Evolutionary conservation across 2,113 vertebrate genomes (phyloP), one percentile per base, ranked within the genome.

Genomic region (Cheirogaleus medius): DNA sequence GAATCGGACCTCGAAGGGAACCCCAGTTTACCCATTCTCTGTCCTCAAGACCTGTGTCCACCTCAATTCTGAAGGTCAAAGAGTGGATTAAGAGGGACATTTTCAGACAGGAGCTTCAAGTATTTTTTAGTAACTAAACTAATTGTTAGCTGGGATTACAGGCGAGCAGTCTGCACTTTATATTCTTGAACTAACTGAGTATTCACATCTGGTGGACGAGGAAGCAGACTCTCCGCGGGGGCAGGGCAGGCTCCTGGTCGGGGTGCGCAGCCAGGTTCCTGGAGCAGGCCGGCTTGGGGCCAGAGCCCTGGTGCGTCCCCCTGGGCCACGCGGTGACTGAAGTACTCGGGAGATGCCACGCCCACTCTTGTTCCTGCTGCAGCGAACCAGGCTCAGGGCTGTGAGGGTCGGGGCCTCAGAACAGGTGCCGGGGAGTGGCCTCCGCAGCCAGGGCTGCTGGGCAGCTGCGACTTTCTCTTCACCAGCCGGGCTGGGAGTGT

Each of bases 161-260:
- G 42, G 73, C 9, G 73, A 2, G 14, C 8, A 32, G 42, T 29
- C 27, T 63, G 23, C 8, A 32, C n/a, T 68, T 60, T 12, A 49
- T 8, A 2, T 76, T 68, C 42, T 85, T 23, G 1, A 29, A 47
- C 42, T 34, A 23, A 32, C 68, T 37, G 37, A 49, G 34, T 42
- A 23, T 23, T 60, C 69, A 18, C 23, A 5, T 58, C 42, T 39
- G 63, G 34, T 32, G 23, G 12, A 18, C 29, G 27, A 49, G 49
- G 81, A 60, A 1, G 17, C 54, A 13, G 42, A 27, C 3, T 6
- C 84, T 73, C 7, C 2, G 42, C 37, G 29, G 29, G 21, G 25
- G 32, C 8, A n/a, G 21, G 25, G 37, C 4, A 4, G 34, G 64
- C 13, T 17, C 37, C 27, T 4, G 4, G 0, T 17, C 12, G 7